Percentiles rank a stretch among this genome's conserved stretches.
Conservation (phyloP, 1,140 invertebrate species). For the Hylaeus anthracinus region DNA sequence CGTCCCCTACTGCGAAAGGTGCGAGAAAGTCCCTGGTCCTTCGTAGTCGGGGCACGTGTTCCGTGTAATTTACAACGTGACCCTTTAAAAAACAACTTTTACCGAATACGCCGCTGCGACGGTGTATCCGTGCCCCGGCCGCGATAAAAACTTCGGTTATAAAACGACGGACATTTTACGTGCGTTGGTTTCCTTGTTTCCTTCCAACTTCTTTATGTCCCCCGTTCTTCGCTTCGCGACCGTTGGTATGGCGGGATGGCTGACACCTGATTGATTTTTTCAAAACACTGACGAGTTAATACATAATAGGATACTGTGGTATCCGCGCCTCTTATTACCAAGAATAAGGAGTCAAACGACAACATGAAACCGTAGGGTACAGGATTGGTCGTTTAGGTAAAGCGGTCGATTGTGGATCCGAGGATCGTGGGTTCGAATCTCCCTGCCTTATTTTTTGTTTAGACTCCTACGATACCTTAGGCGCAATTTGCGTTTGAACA, state of each 20-base stretch:
- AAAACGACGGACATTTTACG: not conserved
- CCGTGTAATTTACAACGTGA: constrained; percentile 15
- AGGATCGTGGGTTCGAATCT: no score
- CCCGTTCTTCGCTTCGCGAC: not conserved
- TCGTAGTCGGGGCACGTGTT: constrained; percentile 11
- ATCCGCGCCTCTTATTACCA: no score
- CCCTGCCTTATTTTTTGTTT: no score
- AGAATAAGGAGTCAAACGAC: no score
- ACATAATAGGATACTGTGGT: no score
- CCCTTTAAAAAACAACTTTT: constrained; percentile 16
- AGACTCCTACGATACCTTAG: no score
- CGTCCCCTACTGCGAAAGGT: not conserved
- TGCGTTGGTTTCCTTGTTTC: not conserved
- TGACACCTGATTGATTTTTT: not conserved
- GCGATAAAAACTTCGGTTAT: constrained; percentile 17
- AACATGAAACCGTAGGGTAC: no score
- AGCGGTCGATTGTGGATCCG: no score
- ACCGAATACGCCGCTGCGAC: not conserved
- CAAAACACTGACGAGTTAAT: no score
- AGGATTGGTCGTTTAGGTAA: no score
- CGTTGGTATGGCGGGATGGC: not conserved
- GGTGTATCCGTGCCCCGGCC: not conserved
- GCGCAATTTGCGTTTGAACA: no score
- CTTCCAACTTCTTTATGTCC: not conserved
- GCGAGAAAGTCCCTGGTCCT: constrained; percentile 3